Conservation (phyloP, 2,797 vertebrate genomes). For the Sebastolobus altivelis region DNA sequence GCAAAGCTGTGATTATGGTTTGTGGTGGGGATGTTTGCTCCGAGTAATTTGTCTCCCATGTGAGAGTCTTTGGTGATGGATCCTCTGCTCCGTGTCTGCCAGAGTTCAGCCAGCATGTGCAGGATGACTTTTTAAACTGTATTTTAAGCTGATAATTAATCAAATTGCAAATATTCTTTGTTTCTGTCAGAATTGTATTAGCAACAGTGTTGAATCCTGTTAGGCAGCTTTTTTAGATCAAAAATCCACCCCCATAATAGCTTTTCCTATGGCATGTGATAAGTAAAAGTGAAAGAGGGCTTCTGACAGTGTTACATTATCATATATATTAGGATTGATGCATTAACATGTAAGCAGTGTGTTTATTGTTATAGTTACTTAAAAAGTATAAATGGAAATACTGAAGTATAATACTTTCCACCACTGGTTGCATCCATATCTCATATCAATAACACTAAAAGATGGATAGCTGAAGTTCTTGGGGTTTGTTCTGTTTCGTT, state of each 20-base stretch:
- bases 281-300: neutral
- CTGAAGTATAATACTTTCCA: neutral
- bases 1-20: conserved; percentile 79
- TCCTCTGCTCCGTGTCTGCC: conserved; percentile 31
- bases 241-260: neutral
- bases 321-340: neutral
- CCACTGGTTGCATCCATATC: neutral
- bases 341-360: neutral
- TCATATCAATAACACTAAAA: neutral
- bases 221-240: neutral
- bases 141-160: neutral
- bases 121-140: neutral
- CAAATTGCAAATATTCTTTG: neutral
- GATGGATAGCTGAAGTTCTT: too few relatives aligned
- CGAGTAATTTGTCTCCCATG: conserved; percentile 69
- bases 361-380: too few relatives aligned
- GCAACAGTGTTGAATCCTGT: neutral
- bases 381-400: neutral
- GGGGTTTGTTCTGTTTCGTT: too few relatives aligned
- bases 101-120: conserved; percentile 30
- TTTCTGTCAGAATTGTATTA: neutral
- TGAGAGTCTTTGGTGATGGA: conserved; percentile 52
- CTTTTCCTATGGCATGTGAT: neutral
- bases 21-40: conserved; percentile 73
- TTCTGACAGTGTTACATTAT: neutral